Conservation (phyloP, 2,113 vertebrate species). For the Anseranas semipalmata region DNA sequence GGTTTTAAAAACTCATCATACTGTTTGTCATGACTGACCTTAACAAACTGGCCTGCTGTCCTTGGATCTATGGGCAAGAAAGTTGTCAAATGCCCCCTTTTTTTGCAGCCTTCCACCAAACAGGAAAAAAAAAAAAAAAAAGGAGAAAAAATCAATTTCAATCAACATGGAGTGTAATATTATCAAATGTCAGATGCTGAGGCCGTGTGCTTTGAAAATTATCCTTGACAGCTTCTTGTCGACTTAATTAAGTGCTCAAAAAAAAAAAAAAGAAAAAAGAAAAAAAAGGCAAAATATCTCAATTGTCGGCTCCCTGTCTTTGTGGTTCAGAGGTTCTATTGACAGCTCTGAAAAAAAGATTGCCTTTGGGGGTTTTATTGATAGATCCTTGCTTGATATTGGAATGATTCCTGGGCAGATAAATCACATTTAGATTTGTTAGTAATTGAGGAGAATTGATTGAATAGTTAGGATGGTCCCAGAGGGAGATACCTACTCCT, state of each 20-base stretch:
- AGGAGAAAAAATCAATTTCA: constrained; percentile 96
- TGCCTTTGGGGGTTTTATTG: constrained; percentile 92
- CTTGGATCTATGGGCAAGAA: constrained; percentile 88
- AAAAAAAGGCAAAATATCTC: constrained; percentile 86
- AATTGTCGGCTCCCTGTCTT: constrained; percentile 85
- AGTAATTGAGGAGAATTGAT: constrained; percentile 99
- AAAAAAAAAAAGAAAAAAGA: constrained; percentile 75
- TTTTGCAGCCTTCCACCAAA: constrained; percentile 59
- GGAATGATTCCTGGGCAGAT: constrained; percentile 98
- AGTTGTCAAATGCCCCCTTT: constrained; percentile 84
- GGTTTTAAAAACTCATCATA: constrained; percentile 81
- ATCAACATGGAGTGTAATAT: constrained; percentile 98
- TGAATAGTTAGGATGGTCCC: constrained; percentile 83
- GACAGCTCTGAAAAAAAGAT: constrained; percentile 93
- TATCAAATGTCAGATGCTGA: constrained; percentile 99
- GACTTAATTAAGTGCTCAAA: constrained; percentile 98
- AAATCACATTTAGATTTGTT: constrained; percentile 99
- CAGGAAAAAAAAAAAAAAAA: not conserved
- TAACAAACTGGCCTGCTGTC: constrained; percentile 78
- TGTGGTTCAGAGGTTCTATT: constrained; percentile 91
- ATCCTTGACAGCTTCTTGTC: constrained; percentile 98
- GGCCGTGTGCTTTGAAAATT: constrained; percentile 93
- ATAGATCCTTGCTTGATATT: constrained; percentile 94
- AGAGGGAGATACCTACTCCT: constrained; percentile 77
- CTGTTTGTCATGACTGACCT: constrained; percentile 82